Percentiles rank a stretch among this genome's conserved stretches.
phyloP scores from a whole-genome alignment of 2,888 invertebrate genomes.

The Torymus tubicola region DNA sequence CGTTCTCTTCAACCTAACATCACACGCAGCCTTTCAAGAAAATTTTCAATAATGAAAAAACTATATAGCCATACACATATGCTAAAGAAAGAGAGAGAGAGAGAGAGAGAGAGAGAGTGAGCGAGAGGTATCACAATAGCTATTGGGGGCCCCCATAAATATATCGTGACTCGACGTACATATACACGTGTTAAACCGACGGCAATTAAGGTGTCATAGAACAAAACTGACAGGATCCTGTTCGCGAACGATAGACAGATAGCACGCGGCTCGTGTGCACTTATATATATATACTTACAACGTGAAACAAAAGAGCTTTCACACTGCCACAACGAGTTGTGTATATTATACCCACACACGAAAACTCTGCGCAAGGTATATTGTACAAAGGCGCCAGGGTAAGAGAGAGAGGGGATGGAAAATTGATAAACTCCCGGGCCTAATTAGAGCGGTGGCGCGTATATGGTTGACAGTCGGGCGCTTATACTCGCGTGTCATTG shows the following conservation, averaged over 20 bases:
- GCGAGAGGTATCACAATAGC: slow-evolving; percentile 33
- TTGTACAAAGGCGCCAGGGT: too few species aligned
- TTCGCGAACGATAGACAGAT: slow-evolving; percentile 43
- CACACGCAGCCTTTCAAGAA: neutral
- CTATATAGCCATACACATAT: neutral
- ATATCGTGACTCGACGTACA: slow-evolving; percentile 47
- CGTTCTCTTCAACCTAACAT: too few species aligned
- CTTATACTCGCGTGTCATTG: slow-evolving; percentile 34
- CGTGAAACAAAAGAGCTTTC: slow-evolving; percentile 43
- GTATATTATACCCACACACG: too few species aligned
- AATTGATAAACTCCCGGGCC: slow-evolving; percentile 38
- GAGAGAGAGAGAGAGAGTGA: too few species aligned
- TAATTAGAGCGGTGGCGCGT: slow-evolving; percentile 37
- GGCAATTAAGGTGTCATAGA: slow-evolving; percentile 57
- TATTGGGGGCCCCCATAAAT: slow-evolving; percentile 46
- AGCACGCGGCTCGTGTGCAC: too few species aligned
- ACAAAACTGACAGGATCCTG: slow-evolving; percentile 57
- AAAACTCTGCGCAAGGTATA: too few species aligned
- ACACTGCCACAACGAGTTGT: neutral
- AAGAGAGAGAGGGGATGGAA: neutral
- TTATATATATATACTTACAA: too few species aligned
- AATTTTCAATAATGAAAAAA: slow-evolving; percentile 18
- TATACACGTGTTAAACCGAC: slow-evolving; percentile 51
- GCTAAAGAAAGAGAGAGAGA: neutral
- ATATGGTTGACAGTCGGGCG: slow-evolving; percentile 44